Evolutionary conservation across 2,888 invertebrate species (phyloP).

Genomic region (Agrotis ipsilon): DNA sequence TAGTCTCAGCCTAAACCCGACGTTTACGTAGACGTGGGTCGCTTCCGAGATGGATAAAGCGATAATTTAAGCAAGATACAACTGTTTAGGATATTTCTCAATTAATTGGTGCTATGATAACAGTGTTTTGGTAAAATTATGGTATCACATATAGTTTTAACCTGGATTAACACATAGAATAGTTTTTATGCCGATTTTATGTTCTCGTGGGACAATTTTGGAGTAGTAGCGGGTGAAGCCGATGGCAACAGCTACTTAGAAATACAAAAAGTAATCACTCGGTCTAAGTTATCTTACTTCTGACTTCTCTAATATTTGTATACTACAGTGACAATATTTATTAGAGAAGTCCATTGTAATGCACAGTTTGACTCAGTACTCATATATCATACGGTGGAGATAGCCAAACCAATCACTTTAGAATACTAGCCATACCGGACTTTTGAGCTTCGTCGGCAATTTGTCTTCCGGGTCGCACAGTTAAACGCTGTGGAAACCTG

Average conservation of each 20-base stretch:
- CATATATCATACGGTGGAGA: conserved; percentile 27
- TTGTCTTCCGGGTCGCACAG: conserved; percentile 32
- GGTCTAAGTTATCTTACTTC: background rate
- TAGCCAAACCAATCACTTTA: conserved; percentile 47
- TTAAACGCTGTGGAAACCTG: conserved; percentile 18
- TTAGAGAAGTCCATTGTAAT: background rate
- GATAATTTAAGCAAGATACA: conserved; percentile 25
- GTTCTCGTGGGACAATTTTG: no score
- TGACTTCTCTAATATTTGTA: no score
- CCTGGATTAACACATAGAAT: no score
- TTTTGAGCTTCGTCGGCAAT: conserved; percentile 38
- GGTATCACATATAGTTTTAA: background rate
- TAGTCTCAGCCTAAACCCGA: conserved; percentile 8
- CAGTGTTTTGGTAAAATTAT: conserved; percentile 18
- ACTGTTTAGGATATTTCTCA: conserved; percentile 5
- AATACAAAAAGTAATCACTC: no score
- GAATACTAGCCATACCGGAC: conserved; percentile 16
- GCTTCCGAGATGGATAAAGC: conserved; percentile 34
- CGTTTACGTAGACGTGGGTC: conserved; percentile 47
- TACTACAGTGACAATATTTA: no score
- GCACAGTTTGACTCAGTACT: conserved; percentile 3
- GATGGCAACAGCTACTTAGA: no score
- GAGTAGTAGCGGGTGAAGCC: no score
- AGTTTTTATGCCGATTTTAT: no score
- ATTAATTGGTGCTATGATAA: conserved; percentile 29